Percentiles rank a stretch among this genome's conserved stretches.
phyloP scores from a whole-genome alignment of 1,140 invertebrate species.

The Pararge aegeria region DNA sequence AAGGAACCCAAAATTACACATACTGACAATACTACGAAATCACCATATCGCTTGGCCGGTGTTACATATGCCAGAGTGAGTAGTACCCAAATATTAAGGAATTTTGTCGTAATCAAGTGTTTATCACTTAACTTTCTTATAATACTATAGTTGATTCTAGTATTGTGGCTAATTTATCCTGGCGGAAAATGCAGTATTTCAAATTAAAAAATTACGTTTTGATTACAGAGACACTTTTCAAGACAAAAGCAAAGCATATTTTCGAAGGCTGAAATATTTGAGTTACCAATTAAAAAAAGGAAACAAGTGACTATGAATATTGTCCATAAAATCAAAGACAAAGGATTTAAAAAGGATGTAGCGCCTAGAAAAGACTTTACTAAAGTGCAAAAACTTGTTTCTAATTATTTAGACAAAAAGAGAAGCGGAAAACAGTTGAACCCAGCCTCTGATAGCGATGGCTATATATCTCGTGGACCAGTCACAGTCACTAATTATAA shows the following conservation, averaged over 20 bases:
- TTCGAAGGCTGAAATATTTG: slow-evolving; percentile 37
- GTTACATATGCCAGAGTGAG: slow-evolving; percentile 5
- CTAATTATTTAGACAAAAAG: slow-evolving; percentile 41
- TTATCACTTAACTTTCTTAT: too few species aligned
- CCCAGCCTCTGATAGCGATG: not conserved
- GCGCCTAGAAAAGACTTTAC: slow-evolving; percentile 50
- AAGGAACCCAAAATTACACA: not conserved
- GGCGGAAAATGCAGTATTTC: too few species aligned
- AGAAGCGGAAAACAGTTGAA: slow-evolving; percentile 18
- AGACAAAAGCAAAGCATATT: slow-evolving; percentile 48
- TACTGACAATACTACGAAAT: not conserved
- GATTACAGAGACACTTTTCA: slow-evolving; percentile 37
- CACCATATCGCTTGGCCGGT: not conserved
- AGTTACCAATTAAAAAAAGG: slow-evolving; percentile 28
- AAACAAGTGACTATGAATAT: not conserved
- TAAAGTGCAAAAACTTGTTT: slow-evolving; percentile 38
- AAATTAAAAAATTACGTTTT: not conserved
- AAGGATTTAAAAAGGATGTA: slow-evolving; percentile 46
- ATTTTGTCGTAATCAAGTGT: too few species aligned
- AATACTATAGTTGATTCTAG: too few species aligned
- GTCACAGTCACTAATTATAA: not conserved
- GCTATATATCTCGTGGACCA: not conserved
- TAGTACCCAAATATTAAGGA: not conserved
- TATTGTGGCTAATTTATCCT: too few species aligned
- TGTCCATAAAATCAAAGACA: slow-evolving; percentile 1